Evolutionary conservation across 2,113 vertebrate species (phyloP).

Genomic region (Bos taurus): ARS-UCD2.0 NC_037357.1:16385001-16385500

Average conservation of each 20-base stretch:
- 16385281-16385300: neutral
- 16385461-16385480: neutral
- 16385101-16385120: neutral
- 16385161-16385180: neutral
- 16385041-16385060: neutral
- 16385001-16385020: neutral
- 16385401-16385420: neutral
- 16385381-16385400: neutral
- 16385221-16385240: neutral
- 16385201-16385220: neutral
- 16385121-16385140: neutral
- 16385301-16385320: neutral
- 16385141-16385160: neutral
- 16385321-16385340: neutral
- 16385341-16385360: neutral
- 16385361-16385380: neutral
- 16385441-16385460: neutral
- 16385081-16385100: neutral
- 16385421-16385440: neutral
- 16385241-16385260: neutral
- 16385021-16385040: neutral
- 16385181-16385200: neutral
- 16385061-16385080: neutral
- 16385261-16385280: neutral
- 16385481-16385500: neutral